Evolutionary conservation across 2,797 vertebrate species (phyloP).

Genomic region (Cottoperca gobio): DNA sequence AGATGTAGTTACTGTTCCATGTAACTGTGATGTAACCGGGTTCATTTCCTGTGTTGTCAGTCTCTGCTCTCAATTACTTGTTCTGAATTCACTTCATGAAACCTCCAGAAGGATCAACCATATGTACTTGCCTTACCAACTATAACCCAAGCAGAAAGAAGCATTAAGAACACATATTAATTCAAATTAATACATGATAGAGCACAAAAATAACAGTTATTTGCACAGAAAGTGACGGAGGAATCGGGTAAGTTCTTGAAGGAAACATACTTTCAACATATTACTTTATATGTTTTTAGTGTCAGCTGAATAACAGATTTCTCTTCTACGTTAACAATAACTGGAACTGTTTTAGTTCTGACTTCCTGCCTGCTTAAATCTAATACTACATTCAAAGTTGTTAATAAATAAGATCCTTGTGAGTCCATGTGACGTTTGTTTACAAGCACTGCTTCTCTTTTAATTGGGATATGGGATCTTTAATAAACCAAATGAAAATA

Average conservation of each 20-base stretch:
- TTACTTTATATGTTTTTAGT: background rate
- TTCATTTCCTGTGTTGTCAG: background rate
- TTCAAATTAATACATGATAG: no score
- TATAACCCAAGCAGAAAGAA: background rate
- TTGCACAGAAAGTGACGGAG: background rate
- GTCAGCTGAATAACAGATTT: no score
- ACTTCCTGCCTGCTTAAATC: constrained; percentile 8
- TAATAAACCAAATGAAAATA: constrained; percentile 44
- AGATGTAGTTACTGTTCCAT: background rate
- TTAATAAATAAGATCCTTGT: constrained; percentile 32
- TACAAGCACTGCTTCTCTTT: constrained; percentile 20
- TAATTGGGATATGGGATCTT: constrained; percentile 23
- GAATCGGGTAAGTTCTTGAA: background rate
- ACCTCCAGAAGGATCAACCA: background rate
- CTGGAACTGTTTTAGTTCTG: no score
- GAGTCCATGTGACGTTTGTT: constrained; percentile 38
- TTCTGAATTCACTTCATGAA: background rate
- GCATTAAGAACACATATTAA: background rate
- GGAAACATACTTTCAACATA: background rate
- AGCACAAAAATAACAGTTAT: no score
- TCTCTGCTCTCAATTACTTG: background rate
- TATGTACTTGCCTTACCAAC: background rate
- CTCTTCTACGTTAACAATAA: no score
- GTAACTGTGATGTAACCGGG: background rate
- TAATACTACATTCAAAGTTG: background rate